Conservation (phyloP, 1,140 invertebrate genomes). For the Bursaphelenchus mucronatus region DNA sequence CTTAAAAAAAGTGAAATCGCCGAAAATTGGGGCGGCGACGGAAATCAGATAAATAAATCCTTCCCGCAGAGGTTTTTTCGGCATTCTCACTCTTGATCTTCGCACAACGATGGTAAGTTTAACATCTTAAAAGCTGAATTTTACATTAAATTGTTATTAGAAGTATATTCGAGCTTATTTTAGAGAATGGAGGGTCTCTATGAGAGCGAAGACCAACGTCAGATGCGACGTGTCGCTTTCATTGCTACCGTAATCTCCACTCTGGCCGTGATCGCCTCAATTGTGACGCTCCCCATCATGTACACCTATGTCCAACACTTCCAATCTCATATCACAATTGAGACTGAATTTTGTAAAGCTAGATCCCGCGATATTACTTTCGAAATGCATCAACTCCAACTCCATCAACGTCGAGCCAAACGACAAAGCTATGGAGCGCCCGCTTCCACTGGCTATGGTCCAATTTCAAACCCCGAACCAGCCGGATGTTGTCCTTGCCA, state of each 20-base stretch:
- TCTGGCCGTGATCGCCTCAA: constrained; percentile 48
- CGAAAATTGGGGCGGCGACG: too few species aligned
- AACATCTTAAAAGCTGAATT: too few species aligned
- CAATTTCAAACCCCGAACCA: constrained; percentile 13
- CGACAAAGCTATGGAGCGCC: constrained; percentile 2
- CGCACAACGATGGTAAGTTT: too few species aligned
- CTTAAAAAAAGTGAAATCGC: too few species aligned
- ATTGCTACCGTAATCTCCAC: constrained; percentile 51
- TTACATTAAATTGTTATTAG: too few species aligned
- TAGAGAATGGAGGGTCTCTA: too few species aligned
- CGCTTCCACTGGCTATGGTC: constrained; percentile 46
- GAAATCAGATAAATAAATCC: too few species aligned
- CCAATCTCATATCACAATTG: constrained; percentile 56
- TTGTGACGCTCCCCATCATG: constrained; percentile 60
- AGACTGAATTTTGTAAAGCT: constrained; percentile 58
- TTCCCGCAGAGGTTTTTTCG: too few species aligned
- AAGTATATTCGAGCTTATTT: too few species aligned
- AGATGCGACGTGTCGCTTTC: constrained; percentile 56
- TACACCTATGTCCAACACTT: constrained; percentile 59
- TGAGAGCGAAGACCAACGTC: constrained; percentile 43
- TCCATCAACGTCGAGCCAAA: constrained; percentile 42
- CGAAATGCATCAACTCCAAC: neutral
- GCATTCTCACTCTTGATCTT: too few species aligned
- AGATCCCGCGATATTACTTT: constrained; percentile 12
- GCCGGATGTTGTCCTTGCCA: constrained; percentile 49